Base-by-base conservation (phyloP, 2,888 invertebrate species). In the Sphinx pinastri region DNA sequence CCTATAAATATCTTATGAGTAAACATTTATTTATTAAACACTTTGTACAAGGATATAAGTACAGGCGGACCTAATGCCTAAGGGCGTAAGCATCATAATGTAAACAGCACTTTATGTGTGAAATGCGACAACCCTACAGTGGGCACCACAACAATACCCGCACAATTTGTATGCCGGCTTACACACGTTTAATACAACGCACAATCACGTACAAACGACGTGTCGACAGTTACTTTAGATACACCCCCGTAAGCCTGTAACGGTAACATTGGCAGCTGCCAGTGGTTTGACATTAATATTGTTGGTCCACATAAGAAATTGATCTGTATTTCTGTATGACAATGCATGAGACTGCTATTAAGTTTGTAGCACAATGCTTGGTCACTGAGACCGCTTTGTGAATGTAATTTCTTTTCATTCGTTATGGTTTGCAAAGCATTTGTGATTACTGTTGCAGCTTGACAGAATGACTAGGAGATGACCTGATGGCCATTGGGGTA, bases 141-240 rank as follows among this genome's bases (percentile, higher is more conserved):
- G 49, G 58, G 49, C 6, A 68, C 47, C 57, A 49, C 68, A 60
- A 49, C 49, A 63, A 63, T 63, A 49, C 49, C 13, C 49, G 49
- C 63, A 47, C 74, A 73, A 74, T 77, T 77, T 74, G 74, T 76
- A 77, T 77, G 74, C 76, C 74, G 68, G 72, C 69, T 72, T 75
- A 74, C 71, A 60, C 70, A 71, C 73, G 72, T 73, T 75, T 71
- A 73, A 77, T 77, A 74, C 73, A 71, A 72, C 76, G 76, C 76
- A 75, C 74, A 72, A 72, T 16, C 51, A 70, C 70, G 59, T 70
- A 70, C 71, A 73, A 70, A 16, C 68, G 72, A 85, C 84, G 87
- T 77, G 85, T 75, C 79, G 88, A 92, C 92, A 92, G 92, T 92
- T 92, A 92, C 75, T 78, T 84, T 79, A 81, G 85, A 86, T 86